A percentile compares a stretch with the other conserved stretches of the same genome.
Evolutionary conservation across 2,888 invertebrate genomes (phyloP).

Genomic region (Diabrotica balteata): DNA sequence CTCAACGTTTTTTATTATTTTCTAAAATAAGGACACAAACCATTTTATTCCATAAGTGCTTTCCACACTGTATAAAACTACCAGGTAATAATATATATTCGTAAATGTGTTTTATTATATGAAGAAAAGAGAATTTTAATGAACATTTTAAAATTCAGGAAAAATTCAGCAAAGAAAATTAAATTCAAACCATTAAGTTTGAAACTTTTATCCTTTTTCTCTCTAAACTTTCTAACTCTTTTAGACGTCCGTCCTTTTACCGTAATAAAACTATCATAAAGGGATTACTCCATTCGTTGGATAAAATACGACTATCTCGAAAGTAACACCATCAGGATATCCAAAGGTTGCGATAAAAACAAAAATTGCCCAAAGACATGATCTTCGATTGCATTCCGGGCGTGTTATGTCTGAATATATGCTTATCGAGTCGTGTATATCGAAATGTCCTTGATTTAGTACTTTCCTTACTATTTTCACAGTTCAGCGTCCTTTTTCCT

Average conservation of each 20-base stretch:
- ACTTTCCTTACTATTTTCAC: slow-evolving; percentile 9
- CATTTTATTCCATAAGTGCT: too few species aligned
- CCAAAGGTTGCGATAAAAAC: slow-evolving; percentile 19
- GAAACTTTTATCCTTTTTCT: too few species aligned
- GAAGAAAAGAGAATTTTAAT: too few species aligned
- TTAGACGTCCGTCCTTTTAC: not conserved
- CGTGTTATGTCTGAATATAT: slow-evolving; percentile 25
- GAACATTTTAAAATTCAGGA: too few species aligned
- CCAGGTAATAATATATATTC: too few species aligned
- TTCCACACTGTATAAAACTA: too few species aligned
- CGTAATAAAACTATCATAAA: slow-evolving; percentile 6
- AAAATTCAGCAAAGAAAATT: too few species aligned
- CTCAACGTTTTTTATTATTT: too few species aligned
- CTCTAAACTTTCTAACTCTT: not conserved
- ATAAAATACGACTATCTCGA: slow-evolving; percentile 2
- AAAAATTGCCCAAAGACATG: slow-evolving; percentile 17
- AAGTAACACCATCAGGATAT: slow-evolving; percentile 3
- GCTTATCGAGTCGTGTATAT: slow-evolving; percentile 25
- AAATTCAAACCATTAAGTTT: too few species aligned
- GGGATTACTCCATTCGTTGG: slow-evolving; percentile 6
- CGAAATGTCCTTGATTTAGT: slow-evolving; percentile 27
- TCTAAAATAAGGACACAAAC: too few species aligned
- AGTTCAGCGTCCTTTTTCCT: not conserved
- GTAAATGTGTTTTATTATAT: too few species aligned
- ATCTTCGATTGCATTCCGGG: slow-evolving; percentile 10